Percentiles rank a stretch among this genome's conserved stretches.
Evolutionary conservation across 92 coral and sea anemone species (phyloP).

Genomic region (Epizoanthus fatuus): DNA sequence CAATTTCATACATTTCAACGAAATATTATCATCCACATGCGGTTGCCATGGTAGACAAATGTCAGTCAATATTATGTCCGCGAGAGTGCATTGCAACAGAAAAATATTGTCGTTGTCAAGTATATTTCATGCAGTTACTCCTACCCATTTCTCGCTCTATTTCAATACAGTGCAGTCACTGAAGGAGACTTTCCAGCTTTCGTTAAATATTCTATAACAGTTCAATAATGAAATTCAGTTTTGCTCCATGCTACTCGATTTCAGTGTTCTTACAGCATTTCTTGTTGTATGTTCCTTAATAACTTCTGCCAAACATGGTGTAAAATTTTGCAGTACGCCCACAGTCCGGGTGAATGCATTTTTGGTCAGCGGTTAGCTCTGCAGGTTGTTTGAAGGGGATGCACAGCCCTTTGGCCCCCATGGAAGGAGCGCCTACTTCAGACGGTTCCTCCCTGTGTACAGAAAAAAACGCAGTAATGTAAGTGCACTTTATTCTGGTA

Average conservation of each 20-base stretch:
- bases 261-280: not conserved
- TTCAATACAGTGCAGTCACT: too few species aligned
- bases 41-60: too few species aligned
- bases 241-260: not conserved
- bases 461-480: not conserved
- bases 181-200: not conserved
- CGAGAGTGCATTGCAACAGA: too few species aligned
- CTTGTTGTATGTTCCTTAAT: conserved; percentile 40
- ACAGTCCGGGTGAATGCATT: conserved; percentile 95
- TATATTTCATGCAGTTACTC: not conserved
- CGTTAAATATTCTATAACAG: not conserved
- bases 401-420: conserved; percentile 98
- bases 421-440: conserved; percentile 97
- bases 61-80: too few species aligned
- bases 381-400: conserved; percentile 97
- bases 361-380: conserved; percentile 85
- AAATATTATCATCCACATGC: too few species aligned
- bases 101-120: not conserved
- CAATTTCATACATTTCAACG: too few species aligned
- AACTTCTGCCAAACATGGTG: conserved; percentile 97
- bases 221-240: not conserved
- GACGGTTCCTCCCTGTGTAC: conserved; percentile 87
- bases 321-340: conserved; percentile 78
- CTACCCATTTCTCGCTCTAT: not conserved
- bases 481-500: not conserved